Evolutionary conservation across 1,140 invertebrate genomes (phyloP).

Genomic region (Ostrea denselamellosa): DNA sequence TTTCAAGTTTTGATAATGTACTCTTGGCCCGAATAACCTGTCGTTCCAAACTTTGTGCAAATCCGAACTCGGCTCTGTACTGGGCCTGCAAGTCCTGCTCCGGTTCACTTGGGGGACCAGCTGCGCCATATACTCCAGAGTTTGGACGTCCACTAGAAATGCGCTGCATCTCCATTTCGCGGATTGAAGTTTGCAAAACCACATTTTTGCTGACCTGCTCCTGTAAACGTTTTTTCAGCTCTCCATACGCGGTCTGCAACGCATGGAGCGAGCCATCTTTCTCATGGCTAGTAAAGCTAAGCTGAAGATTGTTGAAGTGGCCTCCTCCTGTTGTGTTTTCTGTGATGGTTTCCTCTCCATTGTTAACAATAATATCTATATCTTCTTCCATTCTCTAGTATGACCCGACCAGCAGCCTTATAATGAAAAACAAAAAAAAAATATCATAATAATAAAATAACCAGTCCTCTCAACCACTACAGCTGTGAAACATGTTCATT

Average conservation of each 20-base stretch:
- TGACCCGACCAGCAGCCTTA: conserved; percentile 1
- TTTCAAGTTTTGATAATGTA: conserved; percentile 32
- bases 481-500: too few relatives aligned
- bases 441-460: too few relatives aligned
- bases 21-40: conserved; percentile 20
- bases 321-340: not conserved
- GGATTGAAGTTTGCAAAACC: conserved; percentile 38
- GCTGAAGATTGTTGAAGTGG: conserved; percentile 16
- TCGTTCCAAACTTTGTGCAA: conserved; percentile 42
- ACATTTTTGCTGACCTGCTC: conserved; percentile 43
- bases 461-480: not conserved
- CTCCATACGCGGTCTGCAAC: conserved; percentile 54
- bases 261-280: conserved; percentile 51
- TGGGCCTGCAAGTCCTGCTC: not conserved
- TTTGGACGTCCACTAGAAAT: not conserved
- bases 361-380: not conserved
- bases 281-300: conserved; percentile 37
- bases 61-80: conserved; percentile 36
- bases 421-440: not conserved
- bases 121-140: conserved; percentile 46
- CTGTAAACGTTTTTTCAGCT: conserved; percentile 53
- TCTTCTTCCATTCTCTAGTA: conserved; percentile 36
- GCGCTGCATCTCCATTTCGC: conserved; percentile 44
- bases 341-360: not conserved
- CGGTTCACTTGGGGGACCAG: conserved; percentile 17